Conservation (phyloP, 2,888 invertebrate genomes). For the Neuroscelio doddi region DNA sequence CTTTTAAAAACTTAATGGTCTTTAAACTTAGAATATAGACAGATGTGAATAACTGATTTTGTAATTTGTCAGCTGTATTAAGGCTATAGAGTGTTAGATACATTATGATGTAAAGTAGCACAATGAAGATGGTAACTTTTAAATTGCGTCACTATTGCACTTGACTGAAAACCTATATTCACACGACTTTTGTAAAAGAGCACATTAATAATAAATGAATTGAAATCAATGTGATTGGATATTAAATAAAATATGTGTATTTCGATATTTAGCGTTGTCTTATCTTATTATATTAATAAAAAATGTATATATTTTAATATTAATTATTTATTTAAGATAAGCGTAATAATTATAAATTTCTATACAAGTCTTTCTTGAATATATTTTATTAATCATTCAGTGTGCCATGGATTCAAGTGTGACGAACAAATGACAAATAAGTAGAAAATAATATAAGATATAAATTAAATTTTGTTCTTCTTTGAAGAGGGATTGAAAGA, state of each 20-base stretch:
- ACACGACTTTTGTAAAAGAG: slow-evolving; percentile 23
- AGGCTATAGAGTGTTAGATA: slow-evolving; percentile 4
- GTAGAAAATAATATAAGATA: slow-evolving; percentile 22
- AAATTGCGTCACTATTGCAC: slow-evolving; percentile 31
- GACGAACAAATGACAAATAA: slow-evolving; percentile 34
- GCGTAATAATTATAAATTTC: too few species aligned
- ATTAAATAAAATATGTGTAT: background rate
- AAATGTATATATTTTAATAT: too few species aligned
- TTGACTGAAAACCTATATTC: slow-evolving; percentile 16
- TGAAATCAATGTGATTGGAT: slow-evolving; percentile 25
- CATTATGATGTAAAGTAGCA: slow-evolving; percentile 27
- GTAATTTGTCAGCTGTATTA: background rate
- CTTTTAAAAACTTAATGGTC: too few species aligned
- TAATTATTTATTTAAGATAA: too few species aligned
- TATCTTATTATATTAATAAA: too few species aligned
- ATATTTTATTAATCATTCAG: background rate
- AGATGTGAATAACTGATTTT: background rate
- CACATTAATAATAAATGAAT: slow-evolving; percentile 21
- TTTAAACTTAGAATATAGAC: too few species aligned
- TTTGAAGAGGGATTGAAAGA: slow-evolving; percentile 49
- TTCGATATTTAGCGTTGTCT: slow-evolving; percentile 11
- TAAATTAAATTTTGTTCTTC: slow-evolving; percentile 37
- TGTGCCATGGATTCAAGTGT: slow-evolving; percentile 52
- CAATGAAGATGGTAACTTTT: slow-evolving; percentile 11
- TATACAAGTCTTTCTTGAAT: too few species aligned